A percentile compares a stretch with the other conserved stretches of the same genome.
Evolutionary conservation across 37 sponge, comb jelly and placozoan genomes (phyloP).

Genomic region (Lycopodina hypogea): DNA sequence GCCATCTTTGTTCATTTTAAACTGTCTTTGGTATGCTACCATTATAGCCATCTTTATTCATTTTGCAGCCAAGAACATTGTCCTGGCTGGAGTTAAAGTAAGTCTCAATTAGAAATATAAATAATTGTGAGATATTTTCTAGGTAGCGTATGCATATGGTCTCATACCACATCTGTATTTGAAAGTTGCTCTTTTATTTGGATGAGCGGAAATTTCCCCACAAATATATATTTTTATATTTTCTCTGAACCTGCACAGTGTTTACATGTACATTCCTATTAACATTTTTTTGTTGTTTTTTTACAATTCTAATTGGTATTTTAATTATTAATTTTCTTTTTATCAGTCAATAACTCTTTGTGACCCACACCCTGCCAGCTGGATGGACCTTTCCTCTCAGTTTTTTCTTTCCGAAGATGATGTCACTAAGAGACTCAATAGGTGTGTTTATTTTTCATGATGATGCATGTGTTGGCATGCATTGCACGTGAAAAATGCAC

Average conservation of each 20-base stretch:
- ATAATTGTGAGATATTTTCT: too few species aligned
- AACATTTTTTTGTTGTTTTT: too few species aligned
- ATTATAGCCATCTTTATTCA: too few species aligned
- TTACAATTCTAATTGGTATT: too few species aligned
- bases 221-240: too few species aligned
- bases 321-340: background rate
- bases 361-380: constrained; percentile 61
- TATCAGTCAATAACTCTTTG: constrained; percentile 73
- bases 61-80: constrained; percentile 76
- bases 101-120: background rate
- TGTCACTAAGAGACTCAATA: constrained; percentile 40
- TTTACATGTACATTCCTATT: too few species aligned
- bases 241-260: too few species aligned
- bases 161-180: too few species aligned
- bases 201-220: too few species aligned
- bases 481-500: background rate
- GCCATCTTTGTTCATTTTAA: too few species aligned
- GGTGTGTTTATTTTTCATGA: constrained; percentile 26
- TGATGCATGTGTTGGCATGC: background rate
- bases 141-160: too few species aligned
- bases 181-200: too few species aligned
- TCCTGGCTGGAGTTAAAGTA: constrained; percentile 86
- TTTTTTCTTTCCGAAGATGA: constrained; percentile 86
- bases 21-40: background rate
- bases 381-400: constrained; percentile 83